phyloP scores from a whole-genome alignment of 2,113 vertebrate species.

The Rhynchomys soricoides region DNA sequence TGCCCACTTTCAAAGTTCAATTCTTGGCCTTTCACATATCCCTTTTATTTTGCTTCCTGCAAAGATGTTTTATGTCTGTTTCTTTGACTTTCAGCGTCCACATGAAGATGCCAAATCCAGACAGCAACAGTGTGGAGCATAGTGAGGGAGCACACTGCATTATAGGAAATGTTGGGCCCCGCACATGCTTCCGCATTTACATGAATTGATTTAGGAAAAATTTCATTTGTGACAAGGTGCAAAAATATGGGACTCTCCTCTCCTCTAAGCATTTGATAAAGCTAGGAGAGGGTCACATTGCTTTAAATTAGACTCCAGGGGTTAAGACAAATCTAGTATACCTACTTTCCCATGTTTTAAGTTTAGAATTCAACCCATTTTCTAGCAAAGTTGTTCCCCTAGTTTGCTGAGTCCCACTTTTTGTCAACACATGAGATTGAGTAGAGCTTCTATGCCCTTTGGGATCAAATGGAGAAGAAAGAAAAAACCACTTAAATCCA shows the following conservation, averaged over 20 bases:
- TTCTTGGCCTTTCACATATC: background rate
- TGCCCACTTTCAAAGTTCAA: background rate
- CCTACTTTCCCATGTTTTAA: background rate
- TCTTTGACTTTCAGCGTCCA: background rate
- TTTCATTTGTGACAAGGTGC: background rate
- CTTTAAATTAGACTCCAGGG: background rate
- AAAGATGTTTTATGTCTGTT: conserved; percentile 38
- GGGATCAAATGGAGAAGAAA: background rate
- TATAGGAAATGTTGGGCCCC: background rate
- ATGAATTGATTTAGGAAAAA: background rate
- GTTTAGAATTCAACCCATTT: background rate
- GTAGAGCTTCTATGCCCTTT: background rate
- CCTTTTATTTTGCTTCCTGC: background rate
- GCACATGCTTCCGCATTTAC: background rate
- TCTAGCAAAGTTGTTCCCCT: background rate
- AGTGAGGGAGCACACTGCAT: background rate
- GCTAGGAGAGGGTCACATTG: background rate
- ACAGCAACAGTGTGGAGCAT: background rate
- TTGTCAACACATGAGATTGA: background rate
- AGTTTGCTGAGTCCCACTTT: background rate
- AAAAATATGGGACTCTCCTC: background rate
- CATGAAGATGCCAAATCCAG: background rate
- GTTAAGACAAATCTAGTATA: background rate
- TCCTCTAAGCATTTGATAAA: background rate
- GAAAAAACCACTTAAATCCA: background rate